phyloP scores from a whole-genome alignment of 92 coral and sea anemone species.

The Zoanthus sansibaricus region DNA sequence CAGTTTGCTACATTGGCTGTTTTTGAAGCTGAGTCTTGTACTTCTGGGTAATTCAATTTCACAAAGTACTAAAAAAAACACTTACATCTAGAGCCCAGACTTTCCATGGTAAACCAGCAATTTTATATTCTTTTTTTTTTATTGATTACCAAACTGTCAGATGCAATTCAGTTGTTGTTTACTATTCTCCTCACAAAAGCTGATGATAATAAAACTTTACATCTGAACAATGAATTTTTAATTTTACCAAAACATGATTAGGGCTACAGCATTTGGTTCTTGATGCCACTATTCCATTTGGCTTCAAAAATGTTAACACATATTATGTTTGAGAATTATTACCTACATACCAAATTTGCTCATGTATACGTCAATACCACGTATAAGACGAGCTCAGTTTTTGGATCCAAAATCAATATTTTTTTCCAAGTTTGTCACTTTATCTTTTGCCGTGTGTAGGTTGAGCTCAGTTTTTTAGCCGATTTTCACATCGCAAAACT shows the following conservation, averaged over 20 bases:
- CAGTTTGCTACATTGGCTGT: neutral
- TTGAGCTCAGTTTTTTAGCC: slow-evolving; percentile 7
- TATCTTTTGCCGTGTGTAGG: slow-evolving; percentile 3
- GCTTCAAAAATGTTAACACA: neutral
- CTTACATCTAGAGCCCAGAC: neutral
- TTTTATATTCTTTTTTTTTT: neutral
- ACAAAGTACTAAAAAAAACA: slow-evolving; percentile 4
- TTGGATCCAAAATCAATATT: neutral
- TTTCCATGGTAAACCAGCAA: neutral
- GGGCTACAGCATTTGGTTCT: neutral
- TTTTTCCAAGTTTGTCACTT: slow-evolving; percentile 3
- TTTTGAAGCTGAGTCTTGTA: neutral
- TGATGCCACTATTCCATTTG: neutral
- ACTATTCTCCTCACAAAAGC: neutral
- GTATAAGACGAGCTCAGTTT: neutral
- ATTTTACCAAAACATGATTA: slow-evolving; percentile 1
- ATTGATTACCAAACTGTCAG: slow-evolving; percentile 1
- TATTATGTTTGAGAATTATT: neutral
- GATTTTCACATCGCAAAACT: neutral
- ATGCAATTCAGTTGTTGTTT: slow-evolving; percentile 11
- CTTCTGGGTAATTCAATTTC: slow-evolving; percentile 3
- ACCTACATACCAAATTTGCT: neutral
- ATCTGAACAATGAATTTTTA: neutral
- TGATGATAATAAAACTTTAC: neutral
- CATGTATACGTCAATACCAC: neutral